A percentile compares a stretch with the other conserved stretches of the same genome.
Conservation (phyloP, 2,113 vertebrate species). For the Pituophis catenifer region DNA sequence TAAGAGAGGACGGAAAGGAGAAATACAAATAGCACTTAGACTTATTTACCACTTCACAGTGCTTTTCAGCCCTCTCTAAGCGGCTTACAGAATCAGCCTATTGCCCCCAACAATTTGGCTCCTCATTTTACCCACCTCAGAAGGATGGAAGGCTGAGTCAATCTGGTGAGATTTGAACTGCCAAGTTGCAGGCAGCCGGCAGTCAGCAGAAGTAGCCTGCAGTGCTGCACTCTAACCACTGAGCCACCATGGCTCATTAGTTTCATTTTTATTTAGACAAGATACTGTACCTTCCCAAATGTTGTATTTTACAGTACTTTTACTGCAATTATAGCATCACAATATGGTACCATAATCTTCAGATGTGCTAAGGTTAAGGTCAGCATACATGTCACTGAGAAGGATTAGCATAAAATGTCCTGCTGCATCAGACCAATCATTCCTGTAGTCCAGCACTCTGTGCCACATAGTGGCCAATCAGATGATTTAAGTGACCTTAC, state of each 20-base stretch:
- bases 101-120: too few species aligned
- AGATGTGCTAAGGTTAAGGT: background rate
- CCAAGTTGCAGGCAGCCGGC: too few species aligned
- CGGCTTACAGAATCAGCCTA: too few species aligned
- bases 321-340: background rate
- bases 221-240: too few species aligned
- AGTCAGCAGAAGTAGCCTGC: too few species aligned
- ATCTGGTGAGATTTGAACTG: too few species aligned
- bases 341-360: background rate
- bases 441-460: background rate
- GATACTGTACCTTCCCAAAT: background rate
- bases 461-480: background rate
- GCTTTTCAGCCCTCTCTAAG: too few species aligned
- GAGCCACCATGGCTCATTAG: background rate
- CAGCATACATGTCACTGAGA: background rate
- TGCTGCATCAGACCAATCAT: background rate
- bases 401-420: background rate
- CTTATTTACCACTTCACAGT: too few species aligned
- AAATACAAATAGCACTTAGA: too few species aligned
- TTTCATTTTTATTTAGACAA: background rate
- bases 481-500: background rate
- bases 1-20: too few species aligned
- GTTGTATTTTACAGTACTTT: background rate
- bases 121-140: too few species aligned
- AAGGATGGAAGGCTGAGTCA: too few species aligned